Base-by-base conservation (phyloP, 1,140 invertebrate species). In the Drosophila novamexicana region DNA sequence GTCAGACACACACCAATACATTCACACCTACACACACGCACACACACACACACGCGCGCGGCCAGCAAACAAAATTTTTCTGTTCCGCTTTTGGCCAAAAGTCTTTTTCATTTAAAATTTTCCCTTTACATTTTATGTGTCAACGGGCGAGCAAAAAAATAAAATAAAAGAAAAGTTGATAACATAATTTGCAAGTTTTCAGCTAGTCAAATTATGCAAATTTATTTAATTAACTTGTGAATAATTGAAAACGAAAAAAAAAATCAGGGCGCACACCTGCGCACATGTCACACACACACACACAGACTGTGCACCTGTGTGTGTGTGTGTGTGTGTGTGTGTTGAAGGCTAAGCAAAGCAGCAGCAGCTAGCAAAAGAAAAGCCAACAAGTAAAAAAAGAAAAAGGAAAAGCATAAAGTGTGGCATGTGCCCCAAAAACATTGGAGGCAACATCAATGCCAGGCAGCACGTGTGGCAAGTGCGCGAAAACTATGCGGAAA, bases 221-320 rank as follows among this genome's bases (percentile, higher is more conserved):
- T 82, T 68, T 63, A 63, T 70, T 71, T 65, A 71, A 71, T 70
- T 70, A 70, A 82, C 62, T 16, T 36, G 65, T 77, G 63, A 37
- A 79, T 70, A 76, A 68, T 82, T 81, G 69, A 62, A 72, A 80
- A 39, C 57, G 57, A 22, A 47, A 62, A 45, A 54, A 47, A 73
- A 81, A 81, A 78, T 77, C 84, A 88, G 84, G 84, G 84, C 84
- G 69, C 84, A 88, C 77, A 88, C 84, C 84, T 88, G 84, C 84
- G 84, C 84, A 88, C 85, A 83, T 84, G 77, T 83, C 58, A 49
- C 32, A 64, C 37, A 39, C 22, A 39, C 22, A 29, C 39, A 16
- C 5, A n/a, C 18, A 14, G 14, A 14, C 14, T 14, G 14, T 14
- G 14, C 14, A 14, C 14, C 14, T 14, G 14, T 18, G n/a, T 16